Evolutionary conservation across 2,113 vertebrate genomes (phyloP).

Genomic region (Ochotona princeps): DNA sequence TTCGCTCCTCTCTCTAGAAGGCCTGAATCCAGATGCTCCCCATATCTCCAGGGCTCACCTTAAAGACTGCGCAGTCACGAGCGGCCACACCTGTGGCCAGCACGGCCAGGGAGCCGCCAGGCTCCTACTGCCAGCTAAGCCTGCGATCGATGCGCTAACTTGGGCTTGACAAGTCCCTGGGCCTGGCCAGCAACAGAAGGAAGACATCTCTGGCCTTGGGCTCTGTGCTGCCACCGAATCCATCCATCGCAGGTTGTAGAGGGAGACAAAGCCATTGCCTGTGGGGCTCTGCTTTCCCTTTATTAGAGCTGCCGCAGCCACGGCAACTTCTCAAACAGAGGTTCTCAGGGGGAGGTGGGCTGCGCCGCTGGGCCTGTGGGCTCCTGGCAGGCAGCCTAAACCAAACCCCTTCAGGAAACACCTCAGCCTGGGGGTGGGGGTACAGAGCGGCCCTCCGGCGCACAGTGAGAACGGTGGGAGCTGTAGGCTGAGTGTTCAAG

Average conservation of each 20-base stretch:
- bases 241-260: conserved; percentile 23
- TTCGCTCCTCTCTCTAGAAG: background rate
- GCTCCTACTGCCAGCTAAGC: background rate
- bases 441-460: background rate
- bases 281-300: conserved; percentile 45
- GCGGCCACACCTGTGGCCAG: background rate
- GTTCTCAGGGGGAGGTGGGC: background rate
- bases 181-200: conserved; percentile 1
- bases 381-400: background rate
- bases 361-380: background rate
- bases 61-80: background rate
- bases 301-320: conserved; percentile 8
- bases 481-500: background rate
- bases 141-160: background rate
- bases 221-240: background rate
- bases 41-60: background rate
- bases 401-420: background rate
- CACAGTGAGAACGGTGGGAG: background rate
- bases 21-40: background rate
- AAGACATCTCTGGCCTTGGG: conserved; percentile 64
- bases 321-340: conserved; percentile 61
- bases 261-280: conserved; percentile 44
- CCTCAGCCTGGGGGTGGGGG: background rate
- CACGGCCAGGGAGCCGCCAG: background rate
- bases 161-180: conserved; percentile 60